A percentile compares a stretch with the other conserved stretches of the same genome.
Evolutionary conservation across 2,888 invertebrate species (phyloP).

Genomic region (Drosophila suboccidentalis): DNA sequence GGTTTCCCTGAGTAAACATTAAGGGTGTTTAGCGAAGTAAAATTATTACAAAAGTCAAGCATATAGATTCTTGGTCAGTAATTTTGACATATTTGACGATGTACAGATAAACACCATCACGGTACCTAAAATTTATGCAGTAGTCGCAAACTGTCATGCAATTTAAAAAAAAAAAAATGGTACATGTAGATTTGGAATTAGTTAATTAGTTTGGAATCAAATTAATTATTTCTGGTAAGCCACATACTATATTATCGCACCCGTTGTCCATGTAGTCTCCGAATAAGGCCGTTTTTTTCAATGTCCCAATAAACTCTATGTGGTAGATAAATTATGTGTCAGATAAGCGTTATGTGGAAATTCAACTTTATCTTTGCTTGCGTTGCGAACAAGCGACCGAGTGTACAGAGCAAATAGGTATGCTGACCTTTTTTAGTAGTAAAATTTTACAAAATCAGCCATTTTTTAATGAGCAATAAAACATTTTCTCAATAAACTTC

Average conservation of each 20-base stretch:
- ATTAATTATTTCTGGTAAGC: neutral
- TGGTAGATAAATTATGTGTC: neutral
- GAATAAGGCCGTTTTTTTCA: neutral
- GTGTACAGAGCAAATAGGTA: too few relatives aligned
- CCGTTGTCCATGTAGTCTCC: neutral
- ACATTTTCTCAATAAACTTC: too few relatives aligned
- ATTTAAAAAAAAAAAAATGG: neutral
- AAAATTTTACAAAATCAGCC: too few relatives aligned
- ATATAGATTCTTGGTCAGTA: constrained; percentile 76
- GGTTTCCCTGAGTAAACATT: neutral
- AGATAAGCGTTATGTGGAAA: too few relatives aligned
- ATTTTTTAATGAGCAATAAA: too few relatives aligned
- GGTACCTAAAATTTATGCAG: neutral
- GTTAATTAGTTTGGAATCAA: neutral
- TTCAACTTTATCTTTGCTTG: too few relatives aligned
- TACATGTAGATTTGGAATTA: neutral
- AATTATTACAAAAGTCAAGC: constrained; percentile 34
- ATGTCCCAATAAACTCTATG: neutral
- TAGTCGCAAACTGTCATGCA: neutral
- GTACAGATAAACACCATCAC: neutral
- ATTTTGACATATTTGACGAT: constrained; percentile 12
- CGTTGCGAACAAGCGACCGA: too few relatives aligned
- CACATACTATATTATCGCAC: neutral
- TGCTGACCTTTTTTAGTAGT: too few relatives aligned
- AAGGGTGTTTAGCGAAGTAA: constrained; percentile 14